Base-by-base conservation (phyloP, 30 jellyfish, hydroid and myxozoan genomes). In the Aurelia aurita region DNA sequence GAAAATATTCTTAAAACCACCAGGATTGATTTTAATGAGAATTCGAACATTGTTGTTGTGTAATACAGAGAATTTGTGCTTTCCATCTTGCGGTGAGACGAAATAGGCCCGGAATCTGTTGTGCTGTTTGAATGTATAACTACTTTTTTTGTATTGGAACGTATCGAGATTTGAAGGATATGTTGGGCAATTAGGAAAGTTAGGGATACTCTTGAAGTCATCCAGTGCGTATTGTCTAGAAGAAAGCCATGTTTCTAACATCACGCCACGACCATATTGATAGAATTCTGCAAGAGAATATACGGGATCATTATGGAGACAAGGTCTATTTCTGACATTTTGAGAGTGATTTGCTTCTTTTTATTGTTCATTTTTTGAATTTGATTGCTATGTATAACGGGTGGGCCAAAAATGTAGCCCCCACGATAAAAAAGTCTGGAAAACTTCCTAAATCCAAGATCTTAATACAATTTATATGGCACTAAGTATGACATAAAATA, bases 161-260 rank as follows among this genome's bases (percentile, higher is more conserved):
- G 31, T 74, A 26, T 74, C 61, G n/a, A 60, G 47, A 35, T 74
- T 55, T 13, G 63, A 59, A 16, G 60, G 58, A 9, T 46, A 57
- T 7, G 74, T 57, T n/a, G 86, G 86, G 26, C 86, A 74, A 5
- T 59, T 60, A 12, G 86, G 86, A 55, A 23, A 74, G 49, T 74
- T 20, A 11, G 86, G 75, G 31, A 74, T 74, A n/a, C 35, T 57
- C 7, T 29, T 54, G 74, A 74, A 74, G 13, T 57, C 58, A 29
- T 55, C 71, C 6, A 74, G 20, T 4, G 46, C 21, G 32, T 21
- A 74, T 18, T 57, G 27, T 1, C 8, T 53, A 6, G 86, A 74
- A 32, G 74, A 12, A 16, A 31, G 15, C 86, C 86, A 74, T 8
- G 72, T 54, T 74, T 74, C 72, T 29, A 74, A 14, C 19, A 46